These are phyloP conservation scores for Cacatua alba DNA, from an alignment of 2,113 vertebrate species.

Conservation along the genomic window DNA sequence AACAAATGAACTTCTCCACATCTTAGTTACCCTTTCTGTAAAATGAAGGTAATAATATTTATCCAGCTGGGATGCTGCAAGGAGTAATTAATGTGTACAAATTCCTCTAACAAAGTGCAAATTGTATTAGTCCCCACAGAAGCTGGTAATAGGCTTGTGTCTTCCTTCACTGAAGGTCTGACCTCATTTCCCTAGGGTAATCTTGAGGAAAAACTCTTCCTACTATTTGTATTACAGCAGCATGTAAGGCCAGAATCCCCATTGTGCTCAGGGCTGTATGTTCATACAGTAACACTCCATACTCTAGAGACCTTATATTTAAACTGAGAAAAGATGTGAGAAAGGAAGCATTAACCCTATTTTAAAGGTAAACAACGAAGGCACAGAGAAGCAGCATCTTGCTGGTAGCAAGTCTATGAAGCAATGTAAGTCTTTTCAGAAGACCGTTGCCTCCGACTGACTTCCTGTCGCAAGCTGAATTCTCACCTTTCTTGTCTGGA, in stretches of 20 bases:
- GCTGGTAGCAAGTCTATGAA: not conserved
- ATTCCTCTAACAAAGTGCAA: slow-evolving; percentile 65
- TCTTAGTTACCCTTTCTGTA: slow-evolving; percentile 57
- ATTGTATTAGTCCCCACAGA: slow-evolving; percentile 66
- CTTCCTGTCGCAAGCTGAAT: not conserved
- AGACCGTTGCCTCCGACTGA: not conserved
- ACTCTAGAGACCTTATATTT: not conserved
- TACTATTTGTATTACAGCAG: slow-evolving; percentile 23
- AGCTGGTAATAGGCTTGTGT: slow-evolving; percentile 62
- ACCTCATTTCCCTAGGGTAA: slow-evolving; percentile 44
- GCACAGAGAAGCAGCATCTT: not conserved
- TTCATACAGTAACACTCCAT: not conserved
- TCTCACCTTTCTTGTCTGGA: not conserved
- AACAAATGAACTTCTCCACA: slow-evolving; percentile 41
- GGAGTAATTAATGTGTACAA: slow-evolving; percentile 69
- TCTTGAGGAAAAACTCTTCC: slow-evolving; percentile 39
- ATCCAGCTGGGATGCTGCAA: slow-evolving; percentile 64
- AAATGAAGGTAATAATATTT: slow-evolving; percentile 66
- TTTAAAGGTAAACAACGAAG: not conserved
- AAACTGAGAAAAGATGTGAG: not conserved
- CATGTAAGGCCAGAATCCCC: not conserved
- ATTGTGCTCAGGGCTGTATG: not conserved
- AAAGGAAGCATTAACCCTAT: not conserved
- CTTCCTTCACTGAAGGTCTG: slow-evolving; percentile 47
- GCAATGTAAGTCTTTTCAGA: not conserved